Percentiles rank a stretch among this genome's conserved stretches.
Evolutionary conservation across 2,113 vertebrate genomes (phyloP).

Genomic region (Spea multiplicata): DNA sequence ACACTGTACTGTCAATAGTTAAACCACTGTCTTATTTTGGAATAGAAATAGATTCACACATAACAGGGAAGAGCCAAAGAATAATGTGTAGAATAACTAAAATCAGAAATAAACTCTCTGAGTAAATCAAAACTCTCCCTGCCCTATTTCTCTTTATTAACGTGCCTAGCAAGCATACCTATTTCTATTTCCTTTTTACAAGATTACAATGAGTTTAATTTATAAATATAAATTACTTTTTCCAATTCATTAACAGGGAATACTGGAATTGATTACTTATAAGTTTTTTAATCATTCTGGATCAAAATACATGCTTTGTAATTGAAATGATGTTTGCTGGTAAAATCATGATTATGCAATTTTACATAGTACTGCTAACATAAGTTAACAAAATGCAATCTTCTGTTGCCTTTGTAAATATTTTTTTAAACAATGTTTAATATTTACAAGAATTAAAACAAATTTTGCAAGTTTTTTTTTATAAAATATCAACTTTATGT

Average conservation of each 20-base stretch:
- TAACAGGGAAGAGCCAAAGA: too few species aligned
- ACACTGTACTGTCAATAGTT: too few species aligned
- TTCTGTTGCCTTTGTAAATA: too few species aligned
- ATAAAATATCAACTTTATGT: too few species aligned
- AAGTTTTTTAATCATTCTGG: constrained; percentile 22
- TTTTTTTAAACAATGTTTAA: too few species aligned
- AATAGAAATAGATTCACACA: too few species aligned
- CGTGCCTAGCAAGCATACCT: not conserved
- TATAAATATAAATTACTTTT: constrained; percentile 23
- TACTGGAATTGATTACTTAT: constrained; percentile 39
- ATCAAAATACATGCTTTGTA: constrained; percentile 12
- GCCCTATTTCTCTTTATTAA: constrained; percentile 28
- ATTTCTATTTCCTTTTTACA: constrained; percentile 7
- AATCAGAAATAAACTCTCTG: constrained; percentile 9
- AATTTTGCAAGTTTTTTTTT: too few species aligned
- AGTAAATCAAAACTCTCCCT: constrained; percentile 3
- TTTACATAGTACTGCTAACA: too few species aligned
- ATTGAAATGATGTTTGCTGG: constrained; percentile 1
- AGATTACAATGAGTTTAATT: constrained; percentile 25
- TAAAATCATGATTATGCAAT: too few species aligned
- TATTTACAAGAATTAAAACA: too few species aligned
- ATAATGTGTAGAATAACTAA: constrained; percentile 9
- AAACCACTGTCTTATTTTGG: too few species aligned
- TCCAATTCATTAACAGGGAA: constrained; percentile 22
- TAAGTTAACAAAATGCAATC: too few species aligned